Evolutionary conservation across 2,113 vertebrate species (phyloP), one percentile per base, ranked within the genome.

Genomic region (Callochromis pleurospilus): DNA sequence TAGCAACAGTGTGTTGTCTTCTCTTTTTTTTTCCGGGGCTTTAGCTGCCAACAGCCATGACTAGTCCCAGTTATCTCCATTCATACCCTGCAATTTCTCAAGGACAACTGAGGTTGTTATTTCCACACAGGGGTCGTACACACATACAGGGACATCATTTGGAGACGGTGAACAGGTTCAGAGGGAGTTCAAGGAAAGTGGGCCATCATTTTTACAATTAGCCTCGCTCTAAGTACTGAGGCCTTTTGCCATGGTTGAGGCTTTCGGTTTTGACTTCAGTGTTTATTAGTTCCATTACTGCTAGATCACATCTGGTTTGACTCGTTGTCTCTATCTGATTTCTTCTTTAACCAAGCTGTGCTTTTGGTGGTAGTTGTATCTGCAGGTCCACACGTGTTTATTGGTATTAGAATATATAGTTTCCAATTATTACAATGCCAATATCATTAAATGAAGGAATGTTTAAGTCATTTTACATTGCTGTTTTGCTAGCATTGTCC

Each of bases 141-240:
- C 85, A 88, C 89, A 90, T 54, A 54, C 31, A 3, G 55, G 89
- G 89, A 55, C 90, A 73, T 90, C 84, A 79, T 88, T 88, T 90
- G 38, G 91, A 86, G 31, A 58, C 11, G 56, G 47, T 31, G 62
- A 49, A 55, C 13, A 84, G 88, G 95, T 93, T 95, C 94, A 93
- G 45, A 42, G n/a, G 56, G 79, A 93, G 95, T 93, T 95, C 92
- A 94, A 89, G 89, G 91, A 80, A 92, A 88, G 51, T 83, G 65
- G 56, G 84, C 75, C 88, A 80, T 90, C 84, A 79, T 92, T 94
- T 93, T 88, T 85, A 83, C 54, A 88, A 93, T 93, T 91, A 85
- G 86, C 47, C 70, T 33, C 8, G 21, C 81, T 84, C 31, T 68
- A 90, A 90, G 62, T 89, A 42, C 54, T 24, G 53, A 83, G 84